Evolutionary conservation across 1,140 invertebrate species (phyloP).

Genomic region (Magallana angulata): DNA sequence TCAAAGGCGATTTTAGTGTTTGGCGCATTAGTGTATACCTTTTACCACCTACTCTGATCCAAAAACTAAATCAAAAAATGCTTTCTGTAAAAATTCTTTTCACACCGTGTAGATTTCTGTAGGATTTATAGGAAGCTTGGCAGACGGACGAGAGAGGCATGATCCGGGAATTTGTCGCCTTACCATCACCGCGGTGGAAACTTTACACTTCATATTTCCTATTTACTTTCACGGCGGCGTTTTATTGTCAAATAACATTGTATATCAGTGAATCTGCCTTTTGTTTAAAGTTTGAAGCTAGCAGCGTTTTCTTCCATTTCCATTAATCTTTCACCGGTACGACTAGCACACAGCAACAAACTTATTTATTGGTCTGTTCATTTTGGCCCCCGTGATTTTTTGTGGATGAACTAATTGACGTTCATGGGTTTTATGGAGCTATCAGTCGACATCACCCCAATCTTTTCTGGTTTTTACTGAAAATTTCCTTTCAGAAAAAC

Average conservation of each 20-base stretch:
- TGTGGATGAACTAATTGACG: constrained; percentile 29
- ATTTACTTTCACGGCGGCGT: constrained; percentile 22
- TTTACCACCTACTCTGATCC: too few relatives aligned
- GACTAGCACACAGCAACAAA: constrained; percentile 13
- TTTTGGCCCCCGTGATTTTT: constrained; percentile 18
- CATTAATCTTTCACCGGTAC: constrained; percentile 14
- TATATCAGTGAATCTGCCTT: constrained; percentile 2
- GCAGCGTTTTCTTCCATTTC: background rate
- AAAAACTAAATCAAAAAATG: background rate
- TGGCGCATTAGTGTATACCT: too few relatives aligned
- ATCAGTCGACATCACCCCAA: background rate
- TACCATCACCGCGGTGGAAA: background rate
- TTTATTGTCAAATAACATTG: constrained; percentile 30
- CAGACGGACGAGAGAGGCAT: background rate
- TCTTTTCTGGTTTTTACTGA: background rate
- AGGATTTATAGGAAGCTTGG: background rate
- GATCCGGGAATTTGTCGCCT: background rate
- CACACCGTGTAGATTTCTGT: background rate
- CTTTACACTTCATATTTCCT: constrained; percentile 20
- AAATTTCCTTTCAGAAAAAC: constrained; percentile 30
- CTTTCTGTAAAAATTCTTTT: constrained; percentile 11
- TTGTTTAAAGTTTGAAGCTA: background rate
- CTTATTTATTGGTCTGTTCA: constrained; percentile 32
- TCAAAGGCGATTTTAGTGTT: too few relatives aligned
- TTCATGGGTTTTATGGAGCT: constrained; percentile 8